These are phyloP conservation scores for Cosmopolites sordidus DNA, from an alignment of 2,888 invertebrate genomes.

Conservation along the genomic window DNA sequence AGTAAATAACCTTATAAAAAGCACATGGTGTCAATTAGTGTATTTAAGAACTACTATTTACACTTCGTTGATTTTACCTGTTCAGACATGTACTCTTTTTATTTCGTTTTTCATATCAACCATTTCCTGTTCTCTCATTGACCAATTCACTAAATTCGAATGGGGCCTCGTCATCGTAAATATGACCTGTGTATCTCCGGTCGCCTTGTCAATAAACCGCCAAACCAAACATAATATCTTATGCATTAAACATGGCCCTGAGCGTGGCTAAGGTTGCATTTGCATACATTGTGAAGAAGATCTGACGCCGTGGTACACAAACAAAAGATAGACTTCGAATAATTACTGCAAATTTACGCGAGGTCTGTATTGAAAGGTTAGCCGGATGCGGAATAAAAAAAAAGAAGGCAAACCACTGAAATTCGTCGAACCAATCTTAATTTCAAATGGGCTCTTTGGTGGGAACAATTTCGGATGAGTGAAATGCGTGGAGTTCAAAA, in stretches of 20 bases:
- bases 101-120: no score
- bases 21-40: no score
- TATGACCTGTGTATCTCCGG: not conserved
- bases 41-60: no score
- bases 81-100: no score
- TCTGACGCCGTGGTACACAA: not conserved
- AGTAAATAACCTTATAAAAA: no score
- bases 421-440: not conserved
- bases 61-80: no score
- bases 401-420: not conserved
- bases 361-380: constrained; percentile 1
- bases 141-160: not conserved
- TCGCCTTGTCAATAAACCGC: not conserved
- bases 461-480: no score
- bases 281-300: constrained; percentile 2
- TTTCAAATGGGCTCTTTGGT: not conserved
- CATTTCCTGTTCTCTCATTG: no score
- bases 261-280: not conserved
- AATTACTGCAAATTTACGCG: constrained; percentile 3
- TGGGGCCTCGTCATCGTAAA: not conserved
- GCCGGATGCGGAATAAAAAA: not conserved
- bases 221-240: constrained; percentile 1
- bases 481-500: no score
- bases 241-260: not conserved
- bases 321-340: constrained; percentile 1